Percentiles rank a stretch among this genome's conserved stretches.
Evolutionary conservation across 2,797 vertebrate genomes (phyloP).

Genomic region (Odontamblyopus rebecca): DNA sequence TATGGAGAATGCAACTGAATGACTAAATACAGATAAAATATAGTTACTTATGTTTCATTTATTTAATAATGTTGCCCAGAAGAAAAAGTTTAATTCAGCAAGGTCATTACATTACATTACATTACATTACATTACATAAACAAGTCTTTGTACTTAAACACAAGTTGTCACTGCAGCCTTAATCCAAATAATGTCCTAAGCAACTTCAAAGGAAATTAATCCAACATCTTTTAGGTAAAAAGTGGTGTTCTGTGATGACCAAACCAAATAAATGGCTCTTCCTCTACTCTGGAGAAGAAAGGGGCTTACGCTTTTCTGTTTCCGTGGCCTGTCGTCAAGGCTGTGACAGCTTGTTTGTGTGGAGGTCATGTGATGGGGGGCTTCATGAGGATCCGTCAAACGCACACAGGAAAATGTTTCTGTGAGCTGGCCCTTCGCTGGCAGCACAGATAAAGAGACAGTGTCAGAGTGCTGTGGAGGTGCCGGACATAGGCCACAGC

Average conservation of each 20-base stretch:
- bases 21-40: too few relatives aligned
- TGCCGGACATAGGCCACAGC: conserved; percentile 68
- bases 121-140: too few relatives aligned
- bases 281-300: conserved; percentile 1
- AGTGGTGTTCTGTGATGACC: not conserved
- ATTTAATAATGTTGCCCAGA: too few relatives aligned
- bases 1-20: too few relatives aligned
- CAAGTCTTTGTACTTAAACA: too few relatives aligned
- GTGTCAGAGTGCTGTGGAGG: conserved; percentile 73
- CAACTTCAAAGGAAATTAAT: not conserved
- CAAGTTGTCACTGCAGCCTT: not conserved
- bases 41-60: too few relatives aligned
- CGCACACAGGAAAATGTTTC: conserved; percentile 75
- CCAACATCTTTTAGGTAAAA: not conserved
- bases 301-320: conserved; percentile 9
- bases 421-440: conserved; percentile 69
- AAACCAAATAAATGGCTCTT: not conserved
- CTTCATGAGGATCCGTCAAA: conserved; percentile 73
- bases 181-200: not conserved
- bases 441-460: conserved; percentile 76
- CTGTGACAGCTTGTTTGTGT: conserved; percentile 59
- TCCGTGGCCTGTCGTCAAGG: conserved; percentile 29
- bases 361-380: conserved; percentile 59
- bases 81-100: too few relatives aligned
- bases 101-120: too few relatives aligned